phyloP scores from a whole-genome alignment of 2,113 vertebrate genomes.

The Nematolebias whitei region DNA sequence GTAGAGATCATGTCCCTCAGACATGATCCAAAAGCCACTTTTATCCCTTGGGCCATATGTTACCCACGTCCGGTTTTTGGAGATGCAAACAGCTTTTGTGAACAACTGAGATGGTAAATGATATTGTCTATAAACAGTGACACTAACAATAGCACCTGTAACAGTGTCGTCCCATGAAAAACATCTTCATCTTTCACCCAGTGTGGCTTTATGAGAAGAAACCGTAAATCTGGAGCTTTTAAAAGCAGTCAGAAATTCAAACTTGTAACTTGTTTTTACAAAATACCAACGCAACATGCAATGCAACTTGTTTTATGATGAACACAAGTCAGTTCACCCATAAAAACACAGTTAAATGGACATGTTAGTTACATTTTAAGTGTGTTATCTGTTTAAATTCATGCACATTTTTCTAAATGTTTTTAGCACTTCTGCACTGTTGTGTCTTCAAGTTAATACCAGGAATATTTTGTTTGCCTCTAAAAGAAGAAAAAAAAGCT shows the following conservation, averaged over 20 bases:
- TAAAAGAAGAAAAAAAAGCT: constrained; percentile 7
- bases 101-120: neutral
- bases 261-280: neutral
- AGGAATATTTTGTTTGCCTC: constrained; percentile 8
- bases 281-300: neutral
- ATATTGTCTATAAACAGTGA: neutral
- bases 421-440: neutral
- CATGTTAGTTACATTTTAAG: neutral
- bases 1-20: too few species aligned
- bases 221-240: too few species aligned
- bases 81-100: neutral
- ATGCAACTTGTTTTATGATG: too few species aligned
- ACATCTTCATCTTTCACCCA: neutral
- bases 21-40: too few species aligned
- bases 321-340: too few species aligned
- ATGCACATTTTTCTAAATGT: too few species aligned
- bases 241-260: too few species aligned
- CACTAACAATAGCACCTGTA: neutral
- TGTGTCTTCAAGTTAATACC: neutral
- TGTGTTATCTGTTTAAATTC: too few species aligned
- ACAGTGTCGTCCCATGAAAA: neutral
- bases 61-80: too few species aligned
- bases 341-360: too few species aligned
- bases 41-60: too few species aligned
- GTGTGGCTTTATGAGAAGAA: too few species aligned